Evolutionary conservation across 2,113 vertebrate species (phyloP).

Genomic region (Setophaga kirtlandii): DNA sequence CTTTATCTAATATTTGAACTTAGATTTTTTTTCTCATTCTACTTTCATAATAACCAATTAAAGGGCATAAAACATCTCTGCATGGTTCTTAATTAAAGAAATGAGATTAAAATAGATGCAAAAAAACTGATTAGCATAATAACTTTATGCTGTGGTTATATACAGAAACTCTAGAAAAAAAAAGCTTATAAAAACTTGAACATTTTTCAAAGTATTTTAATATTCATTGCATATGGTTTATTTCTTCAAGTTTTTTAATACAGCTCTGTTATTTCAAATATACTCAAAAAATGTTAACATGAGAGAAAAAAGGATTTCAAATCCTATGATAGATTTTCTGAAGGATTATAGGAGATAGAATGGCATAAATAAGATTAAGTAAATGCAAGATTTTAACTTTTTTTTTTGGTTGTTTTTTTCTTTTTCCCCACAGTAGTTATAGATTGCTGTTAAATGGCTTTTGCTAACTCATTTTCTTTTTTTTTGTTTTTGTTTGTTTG

Average conservation of each 20-base stretch:
- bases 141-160: background rate
- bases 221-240: background rate
- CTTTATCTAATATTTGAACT: background rate
- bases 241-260: background rate
- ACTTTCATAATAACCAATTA: background rate
- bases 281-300: background rate
- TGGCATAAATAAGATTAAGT: background rate
- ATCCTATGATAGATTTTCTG: background rate
- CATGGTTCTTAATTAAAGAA: background rate
- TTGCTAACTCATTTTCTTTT: too few species aligned
- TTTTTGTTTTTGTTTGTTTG: too few species aligned
- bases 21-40: background rate
- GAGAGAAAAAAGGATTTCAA: background rate
- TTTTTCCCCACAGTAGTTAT: background rate
- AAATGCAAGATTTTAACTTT: accelerated
- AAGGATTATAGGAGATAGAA: background rate
- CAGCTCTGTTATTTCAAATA: background rate
- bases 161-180: background rate
- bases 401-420: too few species aligned
- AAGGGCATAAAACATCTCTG: background rate
- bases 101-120: background rate
- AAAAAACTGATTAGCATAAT: background rate
- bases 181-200: background rate
- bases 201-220: background rate
- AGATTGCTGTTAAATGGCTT: too few species aligned